Percentiles rank a stretch among this genome's conserved stretches.
Conservation (phyloP, 2,797 vertebrate species). For the Muscicapa striata region DNA sequence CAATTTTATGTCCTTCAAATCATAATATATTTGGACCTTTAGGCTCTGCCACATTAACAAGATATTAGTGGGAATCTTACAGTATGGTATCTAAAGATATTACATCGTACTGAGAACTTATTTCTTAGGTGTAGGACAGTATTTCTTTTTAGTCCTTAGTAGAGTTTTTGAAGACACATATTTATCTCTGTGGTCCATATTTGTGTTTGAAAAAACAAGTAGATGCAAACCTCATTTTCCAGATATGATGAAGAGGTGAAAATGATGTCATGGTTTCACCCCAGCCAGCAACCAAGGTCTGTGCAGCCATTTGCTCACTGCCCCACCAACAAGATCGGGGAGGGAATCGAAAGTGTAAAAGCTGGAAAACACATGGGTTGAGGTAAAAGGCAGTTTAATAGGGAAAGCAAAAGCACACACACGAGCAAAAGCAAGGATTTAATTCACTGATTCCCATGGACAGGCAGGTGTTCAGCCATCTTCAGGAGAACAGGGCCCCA, state of each 20-base stretch:
- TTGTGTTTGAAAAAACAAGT: neutral
- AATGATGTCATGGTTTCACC: neutral
- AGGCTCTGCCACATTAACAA: neutral
- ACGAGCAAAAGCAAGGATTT: neutral
- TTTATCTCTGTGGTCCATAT: neutral
- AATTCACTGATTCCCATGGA: neutral
- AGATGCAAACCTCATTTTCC: neutral
- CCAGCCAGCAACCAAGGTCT: neutral
- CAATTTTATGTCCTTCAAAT: neutral
- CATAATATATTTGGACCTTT: neutral
- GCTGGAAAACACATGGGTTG: neutral
- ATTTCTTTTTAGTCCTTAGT: neutral
- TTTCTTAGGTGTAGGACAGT: neutral
- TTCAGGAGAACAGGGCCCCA: neutral
- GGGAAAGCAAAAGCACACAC: neutral
- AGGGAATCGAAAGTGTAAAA: fast-evolving
- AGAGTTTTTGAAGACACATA: neutral
- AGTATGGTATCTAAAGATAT: neutral
- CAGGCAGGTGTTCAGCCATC: neutral
- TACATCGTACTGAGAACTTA: neutral
- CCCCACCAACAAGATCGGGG: fast-evolving
- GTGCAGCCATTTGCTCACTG: neutral
- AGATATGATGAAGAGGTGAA: neutral
- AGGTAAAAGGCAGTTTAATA: neutral
- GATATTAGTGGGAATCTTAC: neutral